Evolutionary conservation across 2,113 vertebrate genomes (phyloP).

Genomic region (Tringa solitaria): DNA sequence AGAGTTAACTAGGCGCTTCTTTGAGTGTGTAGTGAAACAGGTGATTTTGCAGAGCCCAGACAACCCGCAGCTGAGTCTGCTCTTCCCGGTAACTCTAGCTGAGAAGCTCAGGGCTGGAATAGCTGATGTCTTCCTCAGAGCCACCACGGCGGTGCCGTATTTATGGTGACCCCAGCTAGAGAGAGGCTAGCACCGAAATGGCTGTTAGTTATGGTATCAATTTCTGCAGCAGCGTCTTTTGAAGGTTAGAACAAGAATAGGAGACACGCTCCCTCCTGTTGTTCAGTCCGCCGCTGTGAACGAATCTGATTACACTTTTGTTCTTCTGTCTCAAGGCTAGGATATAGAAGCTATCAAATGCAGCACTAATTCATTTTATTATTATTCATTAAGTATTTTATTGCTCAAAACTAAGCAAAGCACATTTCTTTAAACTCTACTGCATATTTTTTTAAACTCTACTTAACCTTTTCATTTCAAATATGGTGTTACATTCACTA

Average conservation of each 20-base stretch:
- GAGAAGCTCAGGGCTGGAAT: background rate
- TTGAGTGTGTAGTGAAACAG: background rate
- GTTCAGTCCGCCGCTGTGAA: background rate
- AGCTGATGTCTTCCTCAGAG: background rate
- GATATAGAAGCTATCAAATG: background rate
- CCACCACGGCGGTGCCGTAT: accelerated
- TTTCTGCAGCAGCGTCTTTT: background rate
- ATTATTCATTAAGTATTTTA: slow-evolving; percentile 12
- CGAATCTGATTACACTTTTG: background rate
- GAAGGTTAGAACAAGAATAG: background rate
- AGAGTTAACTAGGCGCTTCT: background rate
- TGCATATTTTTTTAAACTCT: background rate
- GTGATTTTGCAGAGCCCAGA: background rate
- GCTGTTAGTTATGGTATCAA: background rate
- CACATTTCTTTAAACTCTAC: background rate
- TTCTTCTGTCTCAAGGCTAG: slow-evolving; percentile 19
- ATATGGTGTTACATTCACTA: background rate
- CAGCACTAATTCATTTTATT: background rate
- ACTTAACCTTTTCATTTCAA: slow-evolving; percentile 60
- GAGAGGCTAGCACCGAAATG: background rate
- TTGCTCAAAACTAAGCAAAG: background rate
- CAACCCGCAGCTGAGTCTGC: background rate
- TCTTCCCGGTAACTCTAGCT: background rate
- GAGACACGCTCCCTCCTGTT: background rate
- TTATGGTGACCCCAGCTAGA: slow-evolving; percentile 12